Evolutionary conservation across 2,113 vertebrate species (phyloP).

Genomic region (Dissostichus mawsoni): DNA sequence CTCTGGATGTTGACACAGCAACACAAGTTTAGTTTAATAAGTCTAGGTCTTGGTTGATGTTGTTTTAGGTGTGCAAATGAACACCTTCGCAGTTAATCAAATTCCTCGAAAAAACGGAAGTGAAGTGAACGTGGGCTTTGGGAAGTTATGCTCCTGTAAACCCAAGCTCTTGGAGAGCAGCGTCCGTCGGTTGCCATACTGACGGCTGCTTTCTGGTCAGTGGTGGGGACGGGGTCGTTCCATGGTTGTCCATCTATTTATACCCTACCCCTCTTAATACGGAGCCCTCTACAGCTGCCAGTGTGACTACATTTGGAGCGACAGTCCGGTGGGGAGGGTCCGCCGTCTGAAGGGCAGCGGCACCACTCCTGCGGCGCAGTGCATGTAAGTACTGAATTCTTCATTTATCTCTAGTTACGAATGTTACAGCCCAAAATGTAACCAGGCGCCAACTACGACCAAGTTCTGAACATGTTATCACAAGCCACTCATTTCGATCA

Average conservation of each 20-base stretch:
- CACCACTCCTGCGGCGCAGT: slow-evolving; percentile 7
- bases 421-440: background rate
- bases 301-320: slow-evolving; percentile 70
- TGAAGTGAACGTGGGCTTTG: background rate
- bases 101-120: background rate
- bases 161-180: background rate
- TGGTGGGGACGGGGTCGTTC: slow-evolving; percentile 6
- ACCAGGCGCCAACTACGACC: too few relatives aligned
- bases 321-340: slow-evolving; percentile 45
- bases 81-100: background rate
- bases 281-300: slow-evolving; percentile 55
- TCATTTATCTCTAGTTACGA: background rate
- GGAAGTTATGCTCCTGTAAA: background rate
- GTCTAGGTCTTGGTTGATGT: background rate
- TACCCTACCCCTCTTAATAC: slow-evolving; percentile 58
- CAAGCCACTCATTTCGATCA: background rate
- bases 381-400: slow-evolving; percentile 57
- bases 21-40: too few relatives aligned
- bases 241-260: slow-evolving; percentile 63
- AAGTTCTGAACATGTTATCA: background rate
- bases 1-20: too few relatives aligned
- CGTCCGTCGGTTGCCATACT: background rate
- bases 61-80: background rate
- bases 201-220: background rate
- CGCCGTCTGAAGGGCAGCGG: slow-evolving; percentile 26